Evolutionary conservation across 2,797 vertebrate species (phyloP).

Genomic region (Cossypha heuglini): DNA sequence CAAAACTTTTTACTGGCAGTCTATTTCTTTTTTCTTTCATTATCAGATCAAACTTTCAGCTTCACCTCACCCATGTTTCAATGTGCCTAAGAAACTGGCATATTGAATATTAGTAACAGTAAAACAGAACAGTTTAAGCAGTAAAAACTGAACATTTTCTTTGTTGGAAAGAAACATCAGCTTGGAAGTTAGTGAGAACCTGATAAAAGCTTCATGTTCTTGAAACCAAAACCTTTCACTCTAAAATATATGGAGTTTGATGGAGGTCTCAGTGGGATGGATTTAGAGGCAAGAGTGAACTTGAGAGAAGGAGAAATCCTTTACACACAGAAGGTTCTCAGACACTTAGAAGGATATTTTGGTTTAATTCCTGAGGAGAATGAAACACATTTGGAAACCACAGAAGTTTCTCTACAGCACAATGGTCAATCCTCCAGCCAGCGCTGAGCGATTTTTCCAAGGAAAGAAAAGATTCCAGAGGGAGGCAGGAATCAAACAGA

Average conservation of each 20-base stretch:
- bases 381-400: background rate
- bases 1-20: background rate
- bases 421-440: slow-evolving; percentile 35
- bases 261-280: background rate
- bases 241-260: background rate
- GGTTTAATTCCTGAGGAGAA: slow-evolving; percentile 5
- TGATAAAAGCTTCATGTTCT: background rate
- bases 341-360: background rate
- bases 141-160: background rate
- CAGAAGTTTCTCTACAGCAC: background rate
- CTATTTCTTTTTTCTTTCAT: background rate
- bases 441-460: background rate
- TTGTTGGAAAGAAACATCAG: background rate
- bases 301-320: slow-evolving; percentile 15
- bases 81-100: background rate
- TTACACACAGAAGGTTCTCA: background rate
- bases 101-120: background rate
- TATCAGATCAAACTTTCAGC: background rate
- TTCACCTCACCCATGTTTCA: background rate
- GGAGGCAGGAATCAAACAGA: slow-evolving; percentile 22
- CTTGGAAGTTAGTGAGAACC: background rate
- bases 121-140: background rate
- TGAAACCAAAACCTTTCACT: background rate
- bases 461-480: slow-evolving; percentile 47
- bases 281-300: background rate